Conservation (phyloP, 2,113 vertebrate genomes). For the Dipodomys stephensi region DNA sequence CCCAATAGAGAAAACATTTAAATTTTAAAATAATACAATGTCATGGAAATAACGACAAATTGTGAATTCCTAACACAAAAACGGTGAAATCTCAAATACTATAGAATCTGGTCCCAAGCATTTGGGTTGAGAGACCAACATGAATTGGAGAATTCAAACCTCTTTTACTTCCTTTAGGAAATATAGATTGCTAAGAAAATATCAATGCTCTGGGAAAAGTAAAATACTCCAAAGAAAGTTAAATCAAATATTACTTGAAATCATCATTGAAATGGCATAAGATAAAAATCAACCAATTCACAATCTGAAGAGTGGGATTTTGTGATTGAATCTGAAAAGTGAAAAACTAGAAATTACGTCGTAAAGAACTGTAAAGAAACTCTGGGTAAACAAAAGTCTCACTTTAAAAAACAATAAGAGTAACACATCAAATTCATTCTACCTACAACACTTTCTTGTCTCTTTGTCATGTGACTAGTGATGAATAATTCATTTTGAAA, state of each 20-base stretch:
- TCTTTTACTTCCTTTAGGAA: background rate
- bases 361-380: no score
- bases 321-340: background rate
- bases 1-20: background rate
- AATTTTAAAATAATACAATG: background rate
- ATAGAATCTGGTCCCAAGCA: background rate
- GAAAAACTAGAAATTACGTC: background rate
- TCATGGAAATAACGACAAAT: background rate
- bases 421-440: background rate
- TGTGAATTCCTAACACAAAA: background rate
- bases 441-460: background rate
- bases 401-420: background rate
- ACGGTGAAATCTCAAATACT: background rate
- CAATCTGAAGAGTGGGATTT: background rate
- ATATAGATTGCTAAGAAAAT: background rate
- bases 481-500: background rate
- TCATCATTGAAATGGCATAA: no score
- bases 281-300: background rate
- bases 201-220: background rate
- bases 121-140: background rate
- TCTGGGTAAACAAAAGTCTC: background rate
- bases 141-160: background rate
- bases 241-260: background rate
- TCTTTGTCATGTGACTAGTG: background rate
- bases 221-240: background rate